Conservation (phyloP, 2,888 invertebrate species). For the Dioctria linearis region DNA sequence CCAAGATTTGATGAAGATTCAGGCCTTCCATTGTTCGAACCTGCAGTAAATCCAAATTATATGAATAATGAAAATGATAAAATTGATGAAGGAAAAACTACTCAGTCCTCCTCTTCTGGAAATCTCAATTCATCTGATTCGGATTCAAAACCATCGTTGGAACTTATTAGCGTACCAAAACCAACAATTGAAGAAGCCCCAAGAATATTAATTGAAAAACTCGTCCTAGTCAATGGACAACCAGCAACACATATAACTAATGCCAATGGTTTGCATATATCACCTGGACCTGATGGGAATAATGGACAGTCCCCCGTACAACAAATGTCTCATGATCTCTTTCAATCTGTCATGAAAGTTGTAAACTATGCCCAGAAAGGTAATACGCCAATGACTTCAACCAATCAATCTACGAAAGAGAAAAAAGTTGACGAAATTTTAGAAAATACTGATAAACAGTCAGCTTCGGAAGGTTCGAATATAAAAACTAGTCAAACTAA, state of each 20-base stretch:
- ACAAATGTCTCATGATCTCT: slow-evolving; percentile 12
- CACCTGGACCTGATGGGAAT: neutral
- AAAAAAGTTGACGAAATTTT: too few species aligned
- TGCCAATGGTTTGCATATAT: neutral
- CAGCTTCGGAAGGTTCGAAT: too few species aligned
- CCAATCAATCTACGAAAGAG: too few species aligned
- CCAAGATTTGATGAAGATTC: too few species aligned
- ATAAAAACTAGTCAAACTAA: too few species aligned
- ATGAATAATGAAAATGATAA: neutral
- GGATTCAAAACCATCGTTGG: neutral
- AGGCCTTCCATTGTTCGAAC: too few species aligned
- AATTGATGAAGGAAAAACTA: neutral
- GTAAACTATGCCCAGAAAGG: slow-evolving; percentile 7
- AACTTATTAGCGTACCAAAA: neutral
- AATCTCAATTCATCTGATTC: neutral
- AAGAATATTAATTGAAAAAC: slow-evolving; percentile 26
- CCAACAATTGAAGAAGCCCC: slow-evolving; percentile 1
- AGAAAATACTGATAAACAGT: too few species aligned
- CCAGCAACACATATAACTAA: neutral
- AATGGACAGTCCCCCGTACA: slow-evolving; percentile 1
- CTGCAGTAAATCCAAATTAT: neutral
- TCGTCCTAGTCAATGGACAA: slow-evolving; percentile 27
- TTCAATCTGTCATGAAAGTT: slow-evolving; percentile 16
- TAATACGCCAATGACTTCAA: neutral
- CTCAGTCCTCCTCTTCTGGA: neutral